These are phyloP conservation scores for Antheraea pernyi DNA, from an alignment of 1,140 invertebrate genomes.

Conservation along the genomic window DNA sequence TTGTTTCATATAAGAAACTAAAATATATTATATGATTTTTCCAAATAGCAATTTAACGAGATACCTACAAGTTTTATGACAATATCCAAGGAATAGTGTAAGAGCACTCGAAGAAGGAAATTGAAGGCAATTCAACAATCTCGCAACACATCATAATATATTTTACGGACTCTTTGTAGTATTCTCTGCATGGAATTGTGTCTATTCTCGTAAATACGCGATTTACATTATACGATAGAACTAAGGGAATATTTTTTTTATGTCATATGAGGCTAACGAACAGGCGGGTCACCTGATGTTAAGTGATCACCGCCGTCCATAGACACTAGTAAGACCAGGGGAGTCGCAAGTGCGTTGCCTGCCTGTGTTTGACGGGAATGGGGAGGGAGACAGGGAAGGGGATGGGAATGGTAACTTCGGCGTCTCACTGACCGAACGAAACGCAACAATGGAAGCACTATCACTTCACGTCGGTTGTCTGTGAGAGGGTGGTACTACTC, in stretches of 20 bases:
- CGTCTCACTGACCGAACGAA: too few relatives aligned
- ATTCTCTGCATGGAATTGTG: neutral
- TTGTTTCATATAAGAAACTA: neutral
- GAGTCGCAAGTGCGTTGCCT: too few relatives aligned
- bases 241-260: neutral
- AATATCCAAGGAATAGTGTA: constrained; percentile 2
- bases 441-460: too few relatives aligned
- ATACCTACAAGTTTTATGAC: constrained; percentile 7
- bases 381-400: too few relatives aligned
- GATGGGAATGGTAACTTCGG: too few relatives aligned
- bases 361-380: too few relatives aligned
- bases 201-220: constrained; percentile 8
- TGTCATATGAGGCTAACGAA: too few relatives aligned
- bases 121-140: constrained; percentile 33
- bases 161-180: constrained; percentile 19
- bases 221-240: neutral
- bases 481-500: too few relatives aligned
- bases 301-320: too few relatives aligned
- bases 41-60: neutral
- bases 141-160: constrained; percentile 23
- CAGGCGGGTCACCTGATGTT: too few relatives aligned
- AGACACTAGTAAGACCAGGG: too few relatives aligned
- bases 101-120: constrained; percentile 24
- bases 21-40: neutral
- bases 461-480: too few relatives aligned